Percentiles rank a stretch among this genome's conserved stretches.
Conservation (phyloP, 2,888 invertebrate species). For the Chymomyza procnemis region DNA sequence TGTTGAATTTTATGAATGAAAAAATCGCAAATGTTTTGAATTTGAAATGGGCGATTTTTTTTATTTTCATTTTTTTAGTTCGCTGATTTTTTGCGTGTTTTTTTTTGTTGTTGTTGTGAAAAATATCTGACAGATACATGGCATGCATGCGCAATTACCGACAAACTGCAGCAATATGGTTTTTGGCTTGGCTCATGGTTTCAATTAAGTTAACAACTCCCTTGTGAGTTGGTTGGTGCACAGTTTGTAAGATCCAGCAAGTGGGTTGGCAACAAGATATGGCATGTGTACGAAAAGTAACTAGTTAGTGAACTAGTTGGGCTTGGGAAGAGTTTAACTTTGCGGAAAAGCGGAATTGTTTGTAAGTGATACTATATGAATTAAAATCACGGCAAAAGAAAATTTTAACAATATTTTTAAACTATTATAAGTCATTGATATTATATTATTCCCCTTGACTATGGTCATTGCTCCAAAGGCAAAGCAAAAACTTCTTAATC, state of each 20-base stretch:
- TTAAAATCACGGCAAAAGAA: too few species aligned
- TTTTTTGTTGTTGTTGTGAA: slow-evolving; percentile 41
- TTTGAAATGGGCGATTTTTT: slow-evolving; percentile 44
- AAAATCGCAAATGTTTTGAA: slow-evolving; percentile 54
- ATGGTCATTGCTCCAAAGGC: too few species aligned
- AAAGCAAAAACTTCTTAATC: too few species aligned
- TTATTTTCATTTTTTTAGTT: slow-evolving; percentile 22
- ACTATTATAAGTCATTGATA: too few species aligned
- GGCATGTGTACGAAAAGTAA: not conserved
- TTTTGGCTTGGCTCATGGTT: not conserved
- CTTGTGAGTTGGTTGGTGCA: not conserved
- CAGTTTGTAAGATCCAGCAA: not conserved
- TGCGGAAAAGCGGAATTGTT: too few species aligned
- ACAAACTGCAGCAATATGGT: slow-evolving; percentile 13
- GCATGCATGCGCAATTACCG: slow-evolving; percentile 56
- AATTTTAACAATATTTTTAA: too few species aligned
- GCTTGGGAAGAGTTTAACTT: too few species aligned
- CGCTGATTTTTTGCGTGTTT: slow-evolving; percentile 6
- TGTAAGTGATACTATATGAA: too few species aligned
- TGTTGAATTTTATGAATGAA: slow-evolving; percentile 65
- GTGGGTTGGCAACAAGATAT: not conserved
- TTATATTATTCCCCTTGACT: too few species aligned
- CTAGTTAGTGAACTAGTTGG: not conserved
- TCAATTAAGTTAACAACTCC: not conserved
- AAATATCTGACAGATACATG: slow-evolving; percentile 51